Evolutionary conservation across 2,797 vertebrate genomes (phyloP).

Genomic region (Cyprinodon diabolis): DNA sequence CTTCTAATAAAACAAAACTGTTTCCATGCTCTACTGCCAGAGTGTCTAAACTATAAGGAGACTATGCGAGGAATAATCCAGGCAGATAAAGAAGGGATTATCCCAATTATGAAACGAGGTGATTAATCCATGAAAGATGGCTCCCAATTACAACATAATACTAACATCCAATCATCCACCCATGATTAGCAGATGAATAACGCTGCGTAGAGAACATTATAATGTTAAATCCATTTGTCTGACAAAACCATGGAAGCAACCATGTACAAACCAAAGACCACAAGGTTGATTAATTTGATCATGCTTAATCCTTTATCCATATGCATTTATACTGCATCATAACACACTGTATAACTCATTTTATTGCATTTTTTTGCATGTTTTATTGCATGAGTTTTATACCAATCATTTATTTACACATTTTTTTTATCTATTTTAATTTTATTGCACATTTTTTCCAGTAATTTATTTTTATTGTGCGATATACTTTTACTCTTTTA

Average conservation of each 20-base stretch:
- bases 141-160: not conserved
- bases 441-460: too few relatives aligned
- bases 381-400: not conserved
- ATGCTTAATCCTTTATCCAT: not conserved
- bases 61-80: not conserved
- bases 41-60: not conserved
- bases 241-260: not conserved
- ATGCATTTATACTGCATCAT: not conserved
- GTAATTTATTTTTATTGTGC: too few relatives aligned
- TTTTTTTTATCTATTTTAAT: too few relatives aligned
- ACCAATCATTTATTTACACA: not conserved
- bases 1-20: not conserved
- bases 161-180: not conserved
- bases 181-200: not conserved
- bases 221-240: not conserved
- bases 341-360: not conserved
- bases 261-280: not conserved
- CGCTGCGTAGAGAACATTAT: not conserved
- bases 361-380: not conserved
- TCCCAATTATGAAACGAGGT: conserved; percentile 3
- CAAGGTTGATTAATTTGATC: not conserved
- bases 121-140: not conserved
- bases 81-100: not conserved
- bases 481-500: too few relatives aligned
- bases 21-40: not conserved